Evolutionary conservation across 2,113 vertebrate species (phyloP).

Genomic region (Solea senegalensis): DNA sequence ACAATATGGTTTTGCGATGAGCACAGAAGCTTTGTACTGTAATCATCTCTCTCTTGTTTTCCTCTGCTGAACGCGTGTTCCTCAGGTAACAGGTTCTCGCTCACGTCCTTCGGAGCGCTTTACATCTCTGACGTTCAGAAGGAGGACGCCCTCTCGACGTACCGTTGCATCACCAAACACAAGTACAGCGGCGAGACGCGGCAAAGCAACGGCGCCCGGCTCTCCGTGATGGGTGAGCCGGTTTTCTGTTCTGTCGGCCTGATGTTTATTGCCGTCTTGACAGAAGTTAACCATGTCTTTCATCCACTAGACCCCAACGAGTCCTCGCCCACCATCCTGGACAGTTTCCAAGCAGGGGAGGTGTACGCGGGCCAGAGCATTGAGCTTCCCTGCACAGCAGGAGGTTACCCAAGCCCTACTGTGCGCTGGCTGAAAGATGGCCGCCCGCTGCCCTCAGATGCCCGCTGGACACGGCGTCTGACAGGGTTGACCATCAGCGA

Average conservation of each 20-base stretch:
- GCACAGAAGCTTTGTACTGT: constrained; percentile 51
- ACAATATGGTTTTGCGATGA: constrained; percentile 55
- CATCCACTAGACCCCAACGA: constrained; percentile 86
- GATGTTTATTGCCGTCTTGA: not conserved
- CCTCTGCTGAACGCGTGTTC: constrained; percentile 47
- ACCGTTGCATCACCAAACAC: constrained; percentile 98
- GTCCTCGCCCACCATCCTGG: constrained; percentile 93
- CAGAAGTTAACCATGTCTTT: not conserved
- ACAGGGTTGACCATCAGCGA: constrained; percentile 94
- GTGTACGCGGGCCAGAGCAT: constrained; percentile 86
- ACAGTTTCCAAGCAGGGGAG: constrained; percentile 94
- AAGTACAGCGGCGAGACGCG: constrained; percentile 98
- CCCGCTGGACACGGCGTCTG: constrained; percentile 92
- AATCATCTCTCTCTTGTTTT: constrained; percentile 21
- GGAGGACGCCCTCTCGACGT: constrained; percentile 98
- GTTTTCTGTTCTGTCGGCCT: too few species aligned
- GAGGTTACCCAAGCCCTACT: constrained; percentile 93
- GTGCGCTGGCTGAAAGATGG: constrained; percentile 97
- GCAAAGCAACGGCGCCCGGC: constrained; percentile 96
- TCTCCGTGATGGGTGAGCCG: constrained; percentile 93
- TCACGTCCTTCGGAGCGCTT: constrained; percentile 94
- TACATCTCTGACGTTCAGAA: constrained; percentile 99
- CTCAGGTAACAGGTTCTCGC: constrained; percentile 95
- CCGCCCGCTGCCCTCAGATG: constrained; percentile 90
- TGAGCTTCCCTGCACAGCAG: constrained; percentile 94